phyloP scores from a whole-genome alignment of 2,113 vertebrate species.

The Lutjanus erythropterus region DNA sequence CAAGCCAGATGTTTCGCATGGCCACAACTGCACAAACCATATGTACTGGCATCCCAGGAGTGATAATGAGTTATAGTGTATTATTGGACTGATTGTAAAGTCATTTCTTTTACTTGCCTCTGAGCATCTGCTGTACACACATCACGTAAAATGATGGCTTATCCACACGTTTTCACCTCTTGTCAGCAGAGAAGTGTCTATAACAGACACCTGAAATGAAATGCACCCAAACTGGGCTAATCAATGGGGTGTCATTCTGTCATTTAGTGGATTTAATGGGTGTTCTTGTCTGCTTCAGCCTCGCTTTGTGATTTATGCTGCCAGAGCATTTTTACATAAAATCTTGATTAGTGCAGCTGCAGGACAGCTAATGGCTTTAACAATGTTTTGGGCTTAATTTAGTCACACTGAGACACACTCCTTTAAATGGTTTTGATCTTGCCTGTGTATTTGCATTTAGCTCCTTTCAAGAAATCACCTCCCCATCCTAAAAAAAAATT shows the following conservation, averaged over 20 bases:
- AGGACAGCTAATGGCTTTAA: constrained; percentile 35
- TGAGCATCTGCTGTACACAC: constrained; percentile 9
- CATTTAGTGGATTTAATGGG: constrained; percentile 44
- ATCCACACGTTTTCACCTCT: neutral
- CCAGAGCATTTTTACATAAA: constrained; percentile 39
- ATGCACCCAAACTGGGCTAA: constrained; percentile 21
- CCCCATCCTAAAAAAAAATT: constrained; percentile 2
- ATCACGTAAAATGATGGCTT: neutral
- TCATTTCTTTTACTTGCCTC: constrained; percentile 9
- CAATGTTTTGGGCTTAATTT: constrained; percentile 34
- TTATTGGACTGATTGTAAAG: constrained; percentile 35
- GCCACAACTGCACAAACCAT: constrained; percentile 45
- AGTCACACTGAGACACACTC: constrained; percentile 3
- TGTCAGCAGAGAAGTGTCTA: neutral
- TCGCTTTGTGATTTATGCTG: constrained; percentile 36
- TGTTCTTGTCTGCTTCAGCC: constrained; percentile 14
- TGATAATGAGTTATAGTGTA: constrained; percentile 25
- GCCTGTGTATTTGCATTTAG: constrained; percentile 33
- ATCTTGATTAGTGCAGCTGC: constrained; percentile 63
- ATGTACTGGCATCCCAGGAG: constrained; percentile 28
- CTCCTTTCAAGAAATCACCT: constrained; percentile 27
- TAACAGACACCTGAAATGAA: constrained; percentile 32
- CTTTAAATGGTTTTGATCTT: constrained; percentile 17
- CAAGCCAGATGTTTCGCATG: constrained; percentile 49
- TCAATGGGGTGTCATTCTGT: constrained; percentile 25